Evolutionary conservation across 2,113 vertebrate species (phyloP).

Genomic region (Baryphthengus martii): DNA sequence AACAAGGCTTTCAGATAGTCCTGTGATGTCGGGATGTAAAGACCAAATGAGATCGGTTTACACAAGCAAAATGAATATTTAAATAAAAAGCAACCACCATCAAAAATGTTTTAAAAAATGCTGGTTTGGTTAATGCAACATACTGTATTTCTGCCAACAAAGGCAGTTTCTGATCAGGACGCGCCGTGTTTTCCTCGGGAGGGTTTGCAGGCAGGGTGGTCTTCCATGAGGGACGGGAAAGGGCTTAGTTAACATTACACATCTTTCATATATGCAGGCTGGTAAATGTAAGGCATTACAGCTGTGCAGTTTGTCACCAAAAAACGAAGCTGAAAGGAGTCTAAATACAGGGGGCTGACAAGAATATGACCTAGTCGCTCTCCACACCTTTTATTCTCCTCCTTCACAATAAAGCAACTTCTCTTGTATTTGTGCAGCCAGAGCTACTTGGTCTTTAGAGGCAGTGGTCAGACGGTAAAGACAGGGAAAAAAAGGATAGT

Average conservation of each 20-base stretch:
- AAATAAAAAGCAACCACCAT: constrained; percentile 71
- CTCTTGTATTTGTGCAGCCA: not conserved
- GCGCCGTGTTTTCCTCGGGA: constrained; percentile 27
- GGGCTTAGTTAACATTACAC: constrained; percentile 72
- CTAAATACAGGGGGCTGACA: not conserved
- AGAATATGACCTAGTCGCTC: constrained; percentile 7
- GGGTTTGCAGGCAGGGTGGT: constrained; percentile 69
- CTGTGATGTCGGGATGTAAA: constrained; percentile 36
- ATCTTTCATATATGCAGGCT: constrained; percentile 68
- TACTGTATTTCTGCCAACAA: constrained; percentile 60
- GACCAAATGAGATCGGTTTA: constrained; percentile 55
- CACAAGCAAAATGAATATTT: constrained; percentile 65
- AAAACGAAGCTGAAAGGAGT: constrained; percentile 58
- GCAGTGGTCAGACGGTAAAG: not conserved
- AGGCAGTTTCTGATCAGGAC: constrained; percentile 71
- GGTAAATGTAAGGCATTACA: constrained; percentile 71
- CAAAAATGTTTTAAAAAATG: constrained; percentile 51
- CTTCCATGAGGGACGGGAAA: constrained; percentile 59
- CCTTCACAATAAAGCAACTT: not conserved
- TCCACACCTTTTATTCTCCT: constrained; percentile 25
- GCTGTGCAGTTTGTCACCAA: constrained; percentile 69
- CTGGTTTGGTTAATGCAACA: constrained; percentile 67
- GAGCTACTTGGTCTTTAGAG: not conserved
- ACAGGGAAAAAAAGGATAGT: not conserved
- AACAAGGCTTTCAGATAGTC: constrained; percentile 50